Conservation (phyloP, 2,113 vertebrate species). For the Myotis yumanensis region DNA sequence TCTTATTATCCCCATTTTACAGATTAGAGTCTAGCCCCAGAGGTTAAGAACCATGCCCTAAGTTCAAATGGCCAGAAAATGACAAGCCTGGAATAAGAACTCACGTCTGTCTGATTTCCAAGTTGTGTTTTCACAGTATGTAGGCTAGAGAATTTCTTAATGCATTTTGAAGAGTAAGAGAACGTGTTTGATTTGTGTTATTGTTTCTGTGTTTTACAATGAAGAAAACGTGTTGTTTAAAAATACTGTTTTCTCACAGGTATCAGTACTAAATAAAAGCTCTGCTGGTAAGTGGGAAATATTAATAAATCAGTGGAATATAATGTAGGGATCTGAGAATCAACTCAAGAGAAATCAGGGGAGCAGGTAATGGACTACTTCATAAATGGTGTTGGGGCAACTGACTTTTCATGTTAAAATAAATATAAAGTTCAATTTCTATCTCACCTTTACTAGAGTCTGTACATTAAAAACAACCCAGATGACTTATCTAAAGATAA, state of each 20-base stretch:
- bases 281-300: not conserved
- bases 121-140: not conserved
- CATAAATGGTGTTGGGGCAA: not conserved
- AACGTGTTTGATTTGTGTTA: not conserved
- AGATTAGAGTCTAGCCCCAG: slow-evolving; percentile 67
- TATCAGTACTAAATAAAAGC: not conserved
- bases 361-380: not conserved
- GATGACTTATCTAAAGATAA: not conserved
- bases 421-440: slow-evolving; percentile 34
- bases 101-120: slow-evolving; percentile 49
- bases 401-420: slow-evolving; percentile 9
- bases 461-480: slow-evolving; percentile 41
- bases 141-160: slow-evolving; percentile 38
- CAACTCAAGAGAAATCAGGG: not conserved
- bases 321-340: not conserved
- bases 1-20: slow-evolving; percentile 77
- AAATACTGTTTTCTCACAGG: not conserved
- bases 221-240: not conserved
- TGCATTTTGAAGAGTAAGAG: not conserved
- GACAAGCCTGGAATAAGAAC: slow-evolving; percentile 52
- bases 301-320: not conserved
- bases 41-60: slow-evolving; percentile 62
- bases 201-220: not conserved
- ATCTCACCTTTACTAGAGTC: not conserved
- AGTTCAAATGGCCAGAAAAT: slow-evolving; percentile 66